Conservation (phyloP, 2,113 vertebrate genomes). For the Pteropus alecto region DNA sequence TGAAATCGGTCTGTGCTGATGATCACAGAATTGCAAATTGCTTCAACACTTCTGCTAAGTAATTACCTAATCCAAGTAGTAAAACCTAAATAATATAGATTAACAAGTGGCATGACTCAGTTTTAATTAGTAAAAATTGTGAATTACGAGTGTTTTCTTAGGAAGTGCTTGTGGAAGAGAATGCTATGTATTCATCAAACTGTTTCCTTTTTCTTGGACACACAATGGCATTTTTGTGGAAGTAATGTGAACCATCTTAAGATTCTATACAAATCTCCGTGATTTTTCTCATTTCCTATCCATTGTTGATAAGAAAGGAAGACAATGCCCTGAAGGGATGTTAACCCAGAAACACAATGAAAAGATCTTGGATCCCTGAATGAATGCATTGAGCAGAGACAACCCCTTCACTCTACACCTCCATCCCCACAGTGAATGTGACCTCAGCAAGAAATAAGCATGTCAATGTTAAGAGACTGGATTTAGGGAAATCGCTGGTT, state of each 20-base stretch:
- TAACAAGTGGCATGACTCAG: background rate
- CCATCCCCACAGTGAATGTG: background rate
- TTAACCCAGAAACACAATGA: background rate
- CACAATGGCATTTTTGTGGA: background rate
- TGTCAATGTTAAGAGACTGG: background rate
- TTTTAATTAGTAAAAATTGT: conserved; percentile 55
- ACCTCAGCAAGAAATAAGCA: background rate
- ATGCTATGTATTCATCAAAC: background rate
- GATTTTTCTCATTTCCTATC: background rate
- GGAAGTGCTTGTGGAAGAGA: conserved; percentile 17
- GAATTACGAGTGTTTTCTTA: conserved; percentile 24
- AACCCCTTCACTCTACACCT: background rate
- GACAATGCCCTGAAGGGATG: background rate
- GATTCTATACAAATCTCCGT: background rate
- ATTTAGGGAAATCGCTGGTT: background rate
- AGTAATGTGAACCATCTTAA: background rate
- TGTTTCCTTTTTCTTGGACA: background rate
- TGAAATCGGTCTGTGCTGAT: conserved; percentile 44
- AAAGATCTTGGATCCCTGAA: background rate
- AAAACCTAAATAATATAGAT: conserved; percentile 30
- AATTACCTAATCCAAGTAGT: conserved; percentile 60
- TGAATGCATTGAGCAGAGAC: background rate
- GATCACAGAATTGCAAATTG: conserved; percentile 62
- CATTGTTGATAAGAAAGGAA: background rate
- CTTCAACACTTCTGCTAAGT: conserved; percentile 64